A percentile compares a stretch with the other conserved stretches of the same genome.
These are phyloP conservation scores for Mechanitis mazaeus DNA, from an alignment of 2,888 invertebrate species.

Conservation along the genomic window DNA sequence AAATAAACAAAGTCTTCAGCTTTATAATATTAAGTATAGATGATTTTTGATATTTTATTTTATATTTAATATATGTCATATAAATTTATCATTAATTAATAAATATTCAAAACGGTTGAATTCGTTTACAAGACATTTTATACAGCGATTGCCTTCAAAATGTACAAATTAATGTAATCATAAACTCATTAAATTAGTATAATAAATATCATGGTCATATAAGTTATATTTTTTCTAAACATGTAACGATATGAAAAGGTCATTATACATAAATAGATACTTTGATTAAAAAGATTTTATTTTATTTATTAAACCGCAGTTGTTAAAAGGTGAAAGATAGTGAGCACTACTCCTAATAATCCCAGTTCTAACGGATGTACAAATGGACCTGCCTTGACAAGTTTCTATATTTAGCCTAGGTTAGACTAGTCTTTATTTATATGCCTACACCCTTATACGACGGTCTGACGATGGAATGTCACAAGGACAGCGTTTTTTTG, in stretches of 20 bases:
- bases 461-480: slow-evolving; percentile 1
- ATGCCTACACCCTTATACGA: slow-evolving; percentile 23
- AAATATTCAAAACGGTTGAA: background rate
- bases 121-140: background rate
- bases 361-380: slow-evolving; percentile 35
- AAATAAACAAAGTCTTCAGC: too few species aligned
- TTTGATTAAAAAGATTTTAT: too few species aligned
- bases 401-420: slow-evolving; percentile 41
- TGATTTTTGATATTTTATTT: too few species aligned
- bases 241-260: background rate
- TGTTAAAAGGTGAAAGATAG: too few species aligned
- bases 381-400: slow-evolving; percentile 31
- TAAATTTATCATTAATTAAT: too few species aligned
- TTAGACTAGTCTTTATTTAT: slow-evolving; percentile 34
- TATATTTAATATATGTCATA: too few species aligned
- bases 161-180: background rate
- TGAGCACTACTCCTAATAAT: slow-evolving; percentile 16
- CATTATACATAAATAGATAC: background rate
- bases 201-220: slow-evolving; percentile 1
- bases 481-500: background rate
- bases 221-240: background rate
- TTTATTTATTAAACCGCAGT: too few species aligned
- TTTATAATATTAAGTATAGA: too few species aligned
- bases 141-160: background rate
- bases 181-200: background rate